Evolutionary conservation across 2,113 vertebrate genomes (phyloP).

Genomic region (Peucedramus taeniatus): DNA sequence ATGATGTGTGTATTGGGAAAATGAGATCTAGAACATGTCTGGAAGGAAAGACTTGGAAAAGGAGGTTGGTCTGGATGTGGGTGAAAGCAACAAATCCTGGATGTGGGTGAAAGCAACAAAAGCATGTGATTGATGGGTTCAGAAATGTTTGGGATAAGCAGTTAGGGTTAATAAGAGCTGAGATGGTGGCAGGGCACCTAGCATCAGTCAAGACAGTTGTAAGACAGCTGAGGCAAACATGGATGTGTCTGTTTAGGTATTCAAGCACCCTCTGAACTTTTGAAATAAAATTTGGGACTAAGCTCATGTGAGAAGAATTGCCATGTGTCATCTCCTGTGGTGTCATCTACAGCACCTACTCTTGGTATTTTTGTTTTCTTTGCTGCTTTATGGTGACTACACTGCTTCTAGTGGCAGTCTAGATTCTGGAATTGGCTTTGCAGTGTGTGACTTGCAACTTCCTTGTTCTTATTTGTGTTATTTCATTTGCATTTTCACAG

Average conservation of each 20-base stretch:
- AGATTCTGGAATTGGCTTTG: background rate
- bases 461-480: background rate
- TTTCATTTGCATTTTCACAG: background rate
- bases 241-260: background rate
- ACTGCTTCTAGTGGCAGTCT: background rate
- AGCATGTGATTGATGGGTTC: background rate
- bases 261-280: background rate
- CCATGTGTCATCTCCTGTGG: accelerated
- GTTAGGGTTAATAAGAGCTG: background rate
- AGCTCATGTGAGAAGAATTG: background rate
- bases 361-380: background rate
- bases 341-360: background rate
- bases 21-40: background rate
- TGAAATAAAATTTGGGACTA: background rate
- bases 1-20: background rate
- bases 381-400: background rate
- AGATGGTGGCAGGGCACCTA: background rate
- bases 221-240: background rate
- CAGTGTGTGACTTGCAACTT: background rate
- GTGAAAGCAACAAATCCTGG: too few species aligned
- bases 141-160: background rate
- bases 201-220: background rate
- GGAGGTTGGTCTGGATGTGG: background rate
- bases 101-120: background rate
- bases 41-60: background rate